phyloP scores from a whole-genome alignment of 2,888 invertebrate genomes.

The Dryadula phaetusa region DNA sequence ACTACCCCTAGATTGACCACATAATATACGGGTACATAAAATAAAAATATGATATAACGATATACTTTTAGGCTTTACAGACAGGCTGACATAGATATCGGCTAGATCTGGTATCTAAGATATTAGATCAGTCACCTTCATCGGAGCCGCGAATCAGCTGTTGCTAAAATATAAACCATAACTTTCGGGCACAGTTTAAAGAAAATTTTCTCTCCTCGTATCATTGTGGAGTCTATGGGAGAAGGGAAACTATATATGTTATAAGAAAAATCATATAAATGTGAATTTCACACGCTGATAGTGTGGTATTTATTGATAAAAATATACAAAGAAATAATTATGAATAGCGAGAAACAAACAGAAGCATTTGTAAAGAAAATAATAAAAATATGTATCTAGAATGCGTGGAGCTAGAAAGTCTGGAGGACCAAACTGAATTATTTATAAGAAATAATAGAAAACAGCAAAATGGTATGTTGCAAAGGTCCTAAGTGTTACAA shows the following conservation, averaged over 20 bases:
- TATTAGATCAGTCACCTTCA: neutral
- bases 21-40: neutral
- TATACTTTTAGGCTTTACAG: too few relatives aligned
- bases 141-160: neutral
- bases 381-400: neutral
- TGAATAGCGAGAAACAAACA: neutral
- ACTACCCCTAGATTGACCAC: neutral
- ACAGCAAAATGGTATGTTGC: neutral
- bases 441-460: neutral
- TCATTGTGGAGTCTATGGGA: neutral
- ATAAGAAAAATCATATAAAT: neutral
- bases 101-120: neutral
- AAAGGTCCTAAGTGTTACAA: neutral
- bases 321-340: neutral
- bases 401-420: neutral
- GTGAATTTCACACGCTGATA: slow-evolving; percentile 4
- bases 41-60: too few relatives aligned
- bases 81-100: too few relatives aligned
- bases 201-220: neutral
- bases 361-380: neutral
- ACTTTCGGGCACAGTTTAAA: neutral
- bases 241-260: neutral
- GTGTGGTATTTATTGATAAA: neutral
- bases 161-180: neutral
- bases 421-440: neutral